Conservation (phyloP, 2,888 invertebrate species). For the Stenotaenia linearis region DNA sequence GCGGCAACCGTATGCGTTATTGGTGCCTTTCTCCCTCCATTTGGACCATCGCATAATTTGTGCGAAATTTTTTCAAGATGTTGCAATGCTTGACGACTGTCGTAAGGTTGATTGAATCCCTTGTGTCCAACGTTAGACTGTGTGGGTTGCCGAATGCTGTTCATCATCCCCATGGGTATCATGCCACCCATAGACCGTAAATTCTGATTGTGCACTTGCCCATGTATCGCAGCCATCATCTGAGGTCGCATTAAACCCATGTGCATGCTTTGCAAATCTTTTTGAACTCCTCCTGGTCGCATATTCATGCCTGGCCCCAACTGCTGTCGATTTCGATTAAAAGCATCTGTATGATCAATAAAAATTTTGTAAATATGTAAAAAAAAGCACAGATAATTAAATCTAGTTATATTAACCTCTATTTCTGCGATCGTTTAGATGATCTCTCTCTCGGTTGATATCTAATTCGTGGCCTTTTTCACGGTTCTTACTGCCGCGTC, state of each 20-base stretch:
- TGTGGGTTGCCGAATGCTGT: not conserved
- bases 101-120: not conserved
- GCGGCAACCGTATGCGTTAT: not conserved
- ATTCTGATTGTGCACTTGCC: not conserved
- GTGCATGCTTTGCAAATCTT: not conserved
- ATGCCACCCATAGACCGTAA: not conserved
- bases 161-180: not conserved
- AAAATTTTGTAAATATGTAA: not conserved
- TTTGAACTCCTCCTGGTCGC: not conserved
- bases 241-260: not conserved
- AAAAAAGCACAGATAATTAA: not conserved
- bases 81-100: not conserved
- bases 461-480: not conserved
- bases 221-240: not conserved
- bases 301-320: not conserved
- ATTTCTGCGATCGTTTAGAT: not conserved
- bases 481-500: constrained; percentile 3
- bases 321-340: not conserved
- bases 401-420: not conserved
- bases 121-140: not conserved
- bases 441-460: not conserved
- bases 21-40: not conserved
- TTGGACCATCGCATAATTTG: not conserved
- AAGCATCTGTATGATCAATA: not conserved
- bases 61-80: not conserved